Evolutionary conservation across 1,140 invertebrate genomes (phyloP), one percentile per base, ranked within the genome.

Genomic region (Triops cancriformis): DNA sequence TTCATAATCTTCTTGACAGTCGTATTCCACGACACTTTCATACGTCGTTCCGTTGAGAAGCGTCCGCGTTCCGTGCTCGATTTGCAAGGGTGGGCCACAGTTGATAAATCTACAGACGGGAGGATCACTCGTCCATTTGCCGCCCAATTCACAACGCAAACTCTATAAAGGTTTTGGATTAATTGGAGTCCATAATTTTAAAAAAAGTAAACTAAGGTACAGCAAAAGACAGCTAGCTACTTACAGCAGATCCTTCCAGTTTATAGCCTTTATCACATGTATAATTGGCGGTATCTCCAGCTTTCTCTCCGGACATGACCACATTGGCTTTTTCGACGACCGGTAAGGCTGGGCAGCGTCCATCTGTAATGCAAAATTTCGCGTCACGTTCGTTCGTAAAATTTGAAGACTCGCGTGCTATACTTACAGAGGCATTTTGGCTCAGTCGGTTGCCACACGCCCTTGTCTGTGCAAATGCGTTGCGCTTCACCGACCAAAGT

Each of bases 91-190:
- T 14, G 90, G 88, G 0, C 94, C 93, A 83, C 96, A 98, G 82
- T 97, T 94, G 0, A 97, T 89, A 83, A 93, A 96, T 83, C 90
- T 89, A 82, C 94, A 96, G 6, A 89, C 88, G 0, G 93, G 92
- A 10, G 91, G 88, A 81, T 91, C 91, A 18, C 91, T 91, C 0
- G 90, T 90, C 93, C 93, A 96, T 75, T 89, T 86, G 0, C 93
- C 94, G 26, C 94, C 93, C 42, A 94, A 87, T 72, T 89, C 89
- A 82, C 94, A 96, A 26, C 89, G 91, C 45, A 94, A 86, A 41
- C 91, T 88, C 92, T 93, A 76, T 1, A 77, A 76, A 79, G 79
- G 79, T 27, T 77, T 23, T 64, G 7, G 76, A 7, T 37, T n/a
- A n/a, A n/a, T n/a, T n/a, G n/a, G 7, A 2, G 31, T 37, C 31